phyloP scores from a whole-genome alignment of 1,140 invertebrate species.

The Triops longicaudatus region DNA sequence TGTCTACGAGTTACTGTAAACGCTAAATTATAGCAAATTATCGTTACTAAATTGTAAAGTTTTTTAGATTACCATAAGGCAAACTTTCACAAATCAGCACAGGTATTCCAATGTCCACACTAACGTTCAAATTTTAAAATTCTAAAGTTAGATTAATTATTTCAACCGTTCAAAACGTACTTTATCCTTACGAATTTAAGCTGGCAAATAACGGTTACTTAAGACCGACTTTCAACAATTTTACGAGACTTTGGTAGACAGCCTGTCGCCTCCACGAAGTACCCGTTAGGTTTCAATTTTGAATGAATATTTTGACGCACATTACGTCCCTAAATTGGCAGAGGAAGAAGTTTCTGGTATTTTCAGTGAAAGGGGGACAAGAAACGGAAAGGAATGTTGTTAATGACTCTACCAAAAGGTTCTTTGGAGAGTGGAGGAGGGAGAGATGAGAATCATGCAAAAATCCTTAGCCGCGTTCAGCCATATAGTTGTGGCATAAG shows the following conservation, averaged over 20 bases:
- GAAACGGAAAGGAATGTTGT: neutral
- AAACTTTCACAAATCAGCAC: too few species aligned
- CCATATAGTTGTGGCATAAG: neutral
- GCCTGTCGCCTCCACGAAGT: neutral
- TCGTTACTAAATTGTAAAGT: too few species aligned
- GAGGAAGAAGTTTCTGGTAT: neutral
- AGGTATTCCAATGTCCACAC: too few species aligned
- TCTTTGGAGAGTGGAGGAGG: neutral
- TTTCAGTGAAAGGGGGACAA: too few species aligned
- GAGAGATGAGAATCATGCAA: neutral
- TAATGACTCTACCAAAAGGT: conserved; percentile 12
- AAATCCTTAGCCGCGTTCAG: neutral
- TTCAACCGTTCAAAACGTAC: too few species aligned
- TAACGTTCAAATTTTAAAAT: too few species aligned
- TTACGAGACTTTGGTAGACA: neutral
- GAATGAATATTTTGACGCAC: neutral
- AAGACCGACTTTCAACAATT: neutral
- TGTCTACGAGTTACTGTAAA: too few species aligned
- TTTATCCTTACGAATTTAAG: too few species aligned
- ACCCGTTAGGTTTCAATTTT: neutral
- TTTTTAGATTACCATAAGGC: too few species aligned
- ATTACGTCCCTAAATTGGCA: neutral
- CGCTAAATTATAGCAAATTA: too few species aligned
- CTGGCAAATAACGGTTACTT: too few species aligned
- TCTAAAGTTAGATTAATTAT: too few species aligned